A percentile compares a stretch with the other conserved stretches of the same genome.
These are phyloP conservation scores for Minunthozetes semirufus DNA, from an alignment of 2,888 invertebrate genomes.

Conservation along the genomic window DNA sequence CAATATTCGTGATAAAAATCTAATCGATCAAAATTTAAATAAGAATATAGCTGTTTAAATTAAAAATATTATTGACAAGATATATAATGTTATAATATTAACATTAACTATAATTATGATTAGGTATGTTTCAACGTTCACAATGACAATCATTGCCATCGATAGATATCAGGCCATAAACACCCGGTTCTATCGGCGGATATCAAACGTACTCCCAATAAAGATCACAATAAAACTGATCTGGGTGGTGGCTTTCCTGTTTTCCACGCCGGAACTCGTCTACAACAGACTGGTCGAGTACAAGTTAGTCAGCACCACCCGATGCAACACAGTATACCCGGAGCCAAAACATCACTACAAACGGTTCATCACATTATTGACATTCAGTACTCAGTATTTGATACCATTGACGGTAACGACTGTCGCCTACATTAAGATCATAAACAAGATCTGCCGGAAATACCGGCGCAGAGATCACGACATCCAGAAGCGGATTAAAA, in stretches of 20 bases:
- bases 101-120: no score
- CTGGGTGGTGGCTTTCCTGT: conserved; percentile 36
- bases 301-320: not conserved
- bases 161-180: conserved; percentile 35
- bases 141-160: conserved; percentile 33
- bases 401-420: conserved; percentile 49
- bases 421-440: conserved; percentile 48
- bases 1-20: no score
- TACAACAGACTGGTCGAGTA: conserved; percentile 32
- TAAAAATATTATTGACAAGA: no score
- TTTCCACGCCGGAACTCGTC: conserved; percentile 36
- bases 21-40: no score
- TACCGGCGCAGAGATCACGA: not conserved
- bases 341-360: not conserved
- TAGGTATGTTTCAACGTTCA: conserved; percentile 32
- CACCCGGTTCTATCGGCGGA: conserved; percentile 4
- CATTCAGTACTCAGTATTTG: conserved; percentile 49
- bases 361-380: conserved; percentile 40
- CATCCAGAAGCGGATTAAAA: conserved; percentile 17
- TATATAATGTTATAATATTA: no score
- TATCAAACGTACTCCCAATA: conserved; percentile 28
- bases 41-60: no score
- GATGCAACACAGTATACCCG: conserved; percentile 39
- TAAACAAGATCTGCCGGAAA: conserved; percentile 45
- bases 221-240: conserved; percentile 31